Base-by-base conservation (phyloP, 2,888 invertebrate genomes). In the Athetis lepigone region DNA sequence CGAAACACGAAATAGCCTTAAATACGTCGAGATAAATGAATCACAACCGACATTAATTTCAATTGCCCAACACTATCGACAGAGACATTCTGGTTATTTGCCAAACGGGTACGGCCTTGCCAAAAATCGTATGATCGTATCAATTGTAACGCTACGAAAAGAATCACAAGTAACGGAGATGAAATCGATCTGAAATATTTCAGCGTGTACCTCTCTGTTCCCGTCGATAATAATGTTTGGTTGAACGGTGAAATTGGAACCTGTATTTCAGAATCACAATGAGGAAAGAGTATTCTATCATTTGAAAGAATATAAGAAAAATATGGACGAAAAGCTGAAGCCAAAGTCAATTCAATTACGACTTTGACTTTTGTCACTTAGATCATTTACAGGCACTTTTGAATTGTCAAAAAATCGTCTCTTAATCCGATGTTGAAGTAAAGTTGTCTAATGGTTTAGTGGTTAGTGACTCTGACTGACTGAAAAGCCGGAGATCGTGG, bases 41-140 rank as follows among this genome's bases (percentile, higher is more conserved):
- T 66, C 62, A 43, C 37, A 39, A 18, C n/a, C 0, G 25, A 61
- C 72, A 73, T 72, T 72, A 54, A 63, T 64, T 60, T 66, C 66
- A 67, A 76, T 69, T 72, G 66, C 40, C n/a, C 40, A 56, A 68
- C 63, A 69, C 59, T 69, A 70, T 79, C 77, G 56, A 43, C 58
- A 69, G 68, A 72, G 54, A 50, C 56, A 40, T 74, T 79, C 49
- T 79, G 77, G 70, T 77, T 57, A 62, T 69, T 77, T 77, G 80
- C 80, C 80, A 78, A 74, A 66, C 63, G 63, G 42, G 59, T 55
- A 72, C 45, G 60, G 47, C 70, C 61, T 73, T 62, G 70, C 70
- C 70, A 74, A 70, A 55, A 57, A 57, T 67, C 63, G 19, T 54
- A 45, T 54, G 59, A 65, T 63, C 58, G 33, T 62, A 67, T 67